These are phyloP conservation scores for Microdon myrmicae DNA, from an alignment of 2,888 invertebrate species.

Conservation along the genomic window DNA sequence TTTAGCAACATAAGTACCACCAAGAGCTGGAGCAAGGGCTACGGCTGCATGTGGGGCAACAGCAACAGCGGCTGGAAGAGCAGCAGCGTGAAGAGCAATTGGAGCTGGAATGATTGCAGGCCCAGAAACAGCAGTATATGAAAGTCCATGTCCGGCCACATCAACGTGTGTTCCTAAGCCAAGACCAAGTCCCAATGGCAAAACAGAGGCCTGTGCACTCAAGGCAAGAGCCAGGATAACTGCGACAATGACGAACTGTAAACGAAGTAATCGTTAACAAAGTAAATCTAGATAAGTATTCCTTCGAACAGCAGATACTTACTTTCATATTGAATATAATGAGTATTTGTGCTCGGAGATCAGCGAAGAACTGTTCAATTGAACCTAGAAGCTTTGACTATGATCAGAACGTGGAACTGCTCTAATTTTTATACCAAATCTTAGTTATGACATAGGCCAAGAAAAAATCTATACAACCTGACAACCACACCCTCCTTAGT, in stretches of 20 bases:
- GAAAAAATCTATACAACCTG: constrained; percentile 29
- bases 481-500: constrained; percentile 38
- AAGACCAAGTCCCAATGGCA: constrained; percentile 36
- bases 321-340: constrained; percentile 45
- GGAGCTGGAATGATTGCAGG: constrained; percentile 36
- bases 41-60: constrained; percentile 36
- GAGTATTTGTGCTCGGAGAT: constrained; percentile 42
- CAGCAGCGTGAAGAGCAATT: constrained; percentile 27
- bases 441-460: constrained; percentile 12
- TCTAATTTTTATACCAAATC: constrained; percentile 44
- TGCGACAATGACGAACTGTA: constrained; percentile 41
- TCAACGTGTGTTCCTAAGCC: constrained; percentile 36
- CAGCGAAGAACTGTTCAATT: constrained; percentile 52
- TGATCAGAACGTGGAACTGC: constrained; percentile 29
- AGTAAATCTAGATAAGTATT: background rate
- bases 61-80: constrained; percentile 32
- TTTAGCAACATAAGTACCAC: constrained; percentile 64
- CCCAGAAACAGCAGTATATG: constrained; percentile 49
- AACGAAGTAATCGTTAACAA: too few relatives aligned
- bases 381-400: constrained; percentile 48
- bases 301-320: constrained; percentile 3
- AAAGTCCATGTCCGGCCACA: constrained; percentile 43
- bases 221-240: constrained; percentile 52
- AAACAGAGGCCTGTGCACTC: constrained; percentile 41
- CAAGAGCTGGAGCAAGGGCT: constrained; percentile 64